Evolutionary conservation across 2,113 vertebrate genomes (phyloP).

Genomic region (Tricholaema leucomelas): DNA sequence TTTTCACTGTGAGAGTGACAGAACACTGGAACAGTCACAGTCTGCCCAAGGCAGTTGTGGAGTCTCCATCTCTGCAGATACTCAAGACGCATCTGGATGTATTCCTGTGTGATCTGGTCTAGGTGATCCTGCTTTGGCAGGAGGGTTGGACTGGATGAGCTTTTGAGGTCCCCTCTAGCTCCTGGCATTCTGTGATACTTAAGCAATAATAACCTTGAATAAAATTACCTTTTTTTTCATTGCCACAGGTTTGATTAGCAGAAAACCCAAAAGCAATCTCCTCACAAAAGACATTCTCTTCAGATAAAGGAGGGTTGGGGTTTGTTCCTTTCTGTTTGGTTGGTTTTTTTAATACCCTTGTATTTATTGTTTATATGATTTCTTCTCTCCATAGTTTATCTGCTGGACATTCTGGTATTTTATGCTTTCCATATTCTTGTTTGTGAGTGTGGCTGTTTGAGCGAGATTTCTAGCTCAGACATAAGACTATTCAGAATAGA

Average conservation of each 20-base stretch:
- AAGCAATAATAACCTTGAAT: neutral
- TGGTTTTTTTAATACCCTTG: neutral
- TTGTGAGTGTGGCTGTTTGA: no score
- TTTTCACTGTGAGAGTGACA: no score
- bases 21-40: no score
- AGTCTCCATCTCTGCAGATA: no score
- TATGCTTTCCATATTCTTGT: neutral
- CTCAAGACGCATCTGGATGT: no score
- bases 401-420: neutral
- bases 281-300: neutral
- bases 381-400: neutral
- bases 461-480: no score
- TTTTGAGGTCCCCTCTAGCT: no score
- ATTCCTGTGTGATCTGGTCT: no score
- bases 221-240: neutral
- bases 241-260: neutral
- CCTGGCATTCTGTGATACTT: neutral
- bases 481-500: no score
- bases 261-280: neutral
- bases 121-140: no score
- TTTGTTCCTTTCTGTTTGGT: neutral
- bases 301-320: neutral
- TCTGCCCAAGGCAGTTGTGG: no score
- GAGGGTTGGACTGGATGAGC: no score
- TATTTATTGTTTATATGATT: neutral